Base-by-base conservation (phyloP, 2,888 invertebrate genomes). In the Tetheella fluctuosa region DNA sequence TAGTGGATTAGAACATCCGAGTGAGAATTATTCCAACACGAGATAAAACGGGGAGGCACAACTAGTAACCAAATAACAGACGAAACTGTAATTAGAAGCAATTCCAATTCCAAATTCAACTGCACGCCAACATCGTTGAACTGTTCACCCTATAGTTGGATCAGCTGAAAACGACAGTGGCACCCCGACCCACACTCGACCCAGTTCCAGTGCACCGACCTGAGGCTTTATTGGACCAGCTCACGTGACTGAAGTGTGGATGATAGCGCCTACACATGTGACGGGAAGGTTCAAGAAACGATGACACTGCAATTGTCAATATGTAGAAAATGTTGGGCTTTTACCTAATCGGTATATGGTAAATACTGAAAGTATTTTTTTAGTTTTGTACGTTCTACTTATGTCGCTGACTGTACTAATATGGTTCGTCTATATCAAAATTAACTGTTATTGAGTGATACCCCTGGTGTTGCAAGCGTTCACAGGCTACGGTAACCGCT, bases 161-260 rank as follows among this genome's bases (percentile, higher is more conserved):
- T 23, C 28, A 59, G 17, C 30, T 48, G 48, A 48, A 28, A 42
- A 39, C 54, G 55, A 64, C 59, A 65, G 64, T 39, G 39, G 60
- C 60, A 64, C 70, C 68, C 70, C 54, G 39, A 23, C n/a, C 39
- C 39, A 39, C 58, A 55, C 67, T 71, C 81, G 86, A 86, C 86
- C 86, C 78, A 85, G 64, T 81, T 87, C 66, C 73, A 74, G 88
- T 83, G 70, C 86, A 70, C 66, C 79, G 85, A 86, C 86, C 87
- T 76, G 75, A 64, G 68, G 71, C 67, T 73, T 76, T 81, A 77
- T 76, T 77, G 77, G 76, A 71, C 75, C 70, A 69, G 60, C 68
- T 74, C 82, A 81, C 81, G 81, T 74, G 70, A 80, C 72, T 64
- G 69, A 69, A 60, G 64, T 69, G 64, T 67, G 30, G 60, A 60